Evolutionary conservation across 2,113 vertebrate genomes (phyloP), one percentile per base, ranked within the genome.

Genomic region (Toxotes jaculatrix): DNA sequence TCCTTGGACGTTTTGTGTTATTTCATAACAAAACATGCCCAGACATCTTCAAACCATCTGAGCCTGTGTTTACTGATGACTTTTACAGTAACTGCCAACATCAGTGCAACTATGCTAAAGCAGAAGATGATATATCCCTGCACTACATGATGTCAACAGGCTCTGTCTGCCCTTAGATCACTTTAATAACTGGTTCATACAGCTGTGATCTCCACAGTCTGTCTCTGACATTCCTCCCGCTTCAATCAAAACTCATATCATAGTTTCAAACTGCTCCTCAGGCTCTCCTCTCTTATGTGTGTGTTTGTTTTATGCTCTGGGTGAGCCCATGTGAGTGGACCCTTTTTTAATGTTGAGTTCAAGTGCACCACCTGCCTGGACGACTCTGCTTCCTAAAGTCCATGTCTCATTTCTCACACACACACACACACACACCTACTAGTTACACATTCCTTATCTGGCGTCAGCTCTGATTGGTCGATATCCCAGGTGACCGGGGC

Each of bases 11-110:
- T 74, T 77, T 2, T 63, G 8, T 80, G 84, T 75, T 73, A 12
- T 78, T 82, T 59, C 70, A 83, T 34, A 83, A 83, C 85, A 81
- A 82, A 88, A 89, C 91, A 31, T 88, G 89, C 67, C 79, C 51
- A 9, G 87, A 87, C 91, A 74, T 16, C 68, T 77, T 57, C 23
- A 2, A 14, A 19, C 40, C 56, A 67, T 55, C 67, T 51, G 47
- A 79, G 59, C 79, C 3, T 36, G 80, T 78, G 47, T 77, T 84
- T 49, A 62, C 84, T 13, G 71, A 34, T 16, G 4, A 61, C 76
- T 56, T 51, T 53, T 27, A 5, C 73, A 13, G 68, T 0, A 21
- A 73, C 67, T 11, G 4, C 68, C 68, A 63, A 56, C 76, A 45
- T 40, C 43, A 70, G 38, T 8, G 45, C 51, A 49, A 8, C 59